Percentiles rank a stretch among this genome's conserved stretches.
phyloP scores from a whole-genome alignment of 2,797 vertebrate genomes.

The Artibeus lituratus region DNA sequence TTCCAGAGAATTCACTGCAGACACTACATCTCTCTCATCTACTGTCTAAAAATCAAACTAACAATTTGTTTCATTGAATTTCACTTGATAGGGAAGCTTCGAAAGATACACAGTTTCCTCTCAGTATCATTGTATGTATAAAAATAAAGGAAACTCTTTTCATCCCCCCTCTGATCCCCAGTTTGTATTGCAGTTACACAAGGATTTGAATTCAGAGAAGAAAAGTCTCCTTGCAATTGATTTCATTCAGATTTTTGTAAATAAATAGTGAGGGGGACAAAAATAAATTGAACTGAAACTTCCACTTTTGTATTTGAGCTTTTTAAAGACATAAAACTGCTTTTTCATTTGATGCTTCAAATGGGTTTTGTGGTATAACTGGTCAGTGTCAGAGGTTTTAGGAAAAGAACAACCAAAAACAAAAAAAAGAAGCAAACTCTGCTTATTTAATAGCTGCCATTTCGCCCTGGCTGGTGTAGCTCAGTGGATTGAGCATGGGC shows the following conservation, averaged over 20 bases:
- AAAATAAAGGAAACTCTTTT: background rate
- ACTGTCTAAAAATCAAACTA: background rate
- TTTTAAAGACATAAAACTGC: conserved; percentile 46
- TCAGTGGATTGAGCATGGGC: too few relatives aligned
- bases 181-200: conserved; percentile 63
- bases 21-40: background rate
- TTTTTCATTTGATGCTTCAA: conserved; percentile 54
- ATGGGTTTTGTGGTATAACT: background rate
- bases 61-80: background rate
- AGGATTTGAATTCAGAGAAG: conserved; percentile 75
- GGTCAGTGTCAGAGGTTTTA: conserved; percentile 25
- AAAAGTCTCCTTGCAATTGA: conserved; percentile 76
- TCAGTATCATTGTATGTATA: conserved; percentile 61
- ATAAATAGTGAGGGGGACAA: conserved; percentile 5
- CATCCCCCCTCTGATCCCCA: background rate
- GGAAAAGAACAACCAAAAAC: background rate
- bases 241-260: conserved; percentile 73
- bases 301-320: conserved; percentile 31
- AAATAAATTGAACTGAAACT: conserved; percentile 33
- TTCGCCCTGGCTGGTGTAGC: too few relatives aligned
- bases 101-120: background rate
- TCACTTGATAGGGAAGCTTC: background rate
- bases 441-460: conserved; percentile 33
- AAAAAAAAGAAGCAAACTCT: background rate
- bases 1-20: background rate